These are phyloP conservation scores for Eufriesea mexicana DNA, from an alignment of 1,140 invertebrate genomes.

Conservation along the genomic window DNA sequence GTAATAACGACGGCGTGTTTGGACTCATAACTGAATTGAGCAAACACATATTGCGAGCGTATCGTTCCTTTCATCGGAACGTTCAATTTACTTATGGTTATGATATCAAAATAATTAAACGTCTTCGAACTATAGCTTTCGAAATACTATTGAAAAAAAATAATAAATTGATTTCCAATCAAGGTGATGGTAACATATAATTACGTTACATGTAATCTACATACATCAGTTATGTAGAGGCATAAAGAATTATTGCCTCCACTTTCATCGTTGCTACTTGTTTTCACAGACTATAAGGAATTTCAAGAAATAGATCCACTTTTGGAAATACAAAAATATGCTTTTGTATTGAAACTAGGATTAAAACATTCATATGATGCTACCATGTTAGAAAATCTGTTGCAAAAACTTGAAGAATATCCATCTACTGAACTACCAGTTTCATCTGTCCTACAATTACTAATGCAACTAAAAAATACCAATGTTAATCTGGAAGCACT, in stretches of 20 bases:
- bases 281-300: conserved; percentile 48
- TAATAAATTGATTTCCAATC: conserved; percentile 1
- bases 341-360: conserved; percentile 70
- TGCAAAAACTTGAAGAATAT: conserved; percentile 61
- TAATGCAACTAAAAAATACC: conserved; percentile 56
- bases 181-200: not conserved
- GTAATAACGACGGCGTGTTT: conserved; percentile 69
- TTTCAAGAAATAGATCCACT: conserved; percentile 70
- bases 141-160: conserved; percentile 78
- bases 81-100: conserved; percentile 14
- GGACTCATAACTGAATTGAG: conserved; percentile 71
- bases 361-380: conserved; percentile 64
- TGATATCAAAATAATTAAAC: conserved; percentile 59
- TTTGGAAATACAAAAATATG: conserved; percentile 74
- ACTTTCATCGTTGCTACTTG: not conserved
- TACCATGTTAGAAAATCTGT: conserved; percentile 68
- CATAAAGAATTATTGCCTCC: not conserved
- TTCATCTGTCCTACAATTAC: conserved; percentile 67
- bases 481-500: not conserved
- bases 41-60: conserved; percentile 53
- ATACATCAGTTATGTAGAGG: no score
- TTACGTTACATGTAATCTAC: not conserved
- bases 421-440: conserved; percentile 49
- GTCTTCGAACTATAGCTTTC: conserved; percentile 70
- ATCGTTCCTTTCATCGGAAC: conserved; percentile 25